These are phyloP conservation scores for Thera obeliscata DNA, from an alignment of 2,888 invertebrate genomes.

Conservation along the genomic window DNA sequence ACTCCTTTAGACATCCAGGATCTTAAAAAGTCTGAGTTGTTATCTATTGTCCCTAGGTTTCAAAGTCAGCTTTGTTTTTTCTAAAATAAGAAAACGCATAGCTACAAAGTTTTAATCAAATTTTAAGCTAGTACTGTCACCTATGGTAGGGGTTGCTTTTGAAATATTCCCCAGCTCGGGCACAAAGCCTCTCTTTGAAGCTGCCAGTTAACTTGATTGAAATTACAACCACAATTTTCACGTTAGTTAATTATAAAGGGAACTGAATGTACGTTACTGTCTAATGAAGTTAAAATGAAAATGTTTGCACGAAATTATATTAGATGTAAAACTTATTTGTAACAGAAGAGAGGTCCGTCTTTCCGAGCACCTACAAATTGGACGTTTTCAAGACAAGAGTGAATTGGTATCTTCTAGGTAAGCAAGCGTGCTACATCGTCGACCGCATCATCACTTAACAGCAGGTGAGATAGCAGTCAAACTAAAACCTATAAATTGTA, in stretches of 20 bases:
- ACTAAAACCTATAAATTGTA: no score
- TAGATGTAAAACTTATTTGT: neutral
- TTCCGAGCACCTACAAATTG: no score
- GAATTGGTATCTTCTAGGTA: no score
- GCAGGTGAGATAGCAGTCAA: no score
- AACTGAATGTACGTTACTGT: conserved; percentile 5
- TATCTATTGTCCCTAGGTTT: neutral
- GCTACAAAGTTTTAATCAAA: neutral
- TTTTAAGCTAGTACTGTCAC: neutral
- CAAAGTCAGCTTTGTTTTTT: neutral
- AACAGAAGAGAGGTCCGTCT: no score
- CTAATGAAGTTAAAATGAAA: conserved; percentile 21
- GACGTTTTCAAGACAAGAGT: no score
- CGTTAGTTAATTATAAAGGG: conserved; percentile 20
- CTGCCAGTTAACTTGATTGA: conserved; percentile 34
- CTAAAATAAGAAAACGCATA: neutral
- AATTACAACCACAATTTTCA: conserved; percentile 36
- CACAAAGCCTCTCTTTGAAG: conserved; percentile 34
- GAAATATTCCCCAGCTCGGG: conserved; percentile 23
- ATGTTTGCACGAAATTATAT: conserved; percentile 4
- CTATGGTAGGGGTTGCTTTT: conserved; percentile 17
- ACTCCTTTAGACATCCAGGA: no score
- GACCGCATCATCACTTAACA: no score
- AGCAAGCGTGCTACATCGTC: no score
- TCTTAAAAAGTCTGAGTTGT: no score